Percentiles rank a stretch among this genome's conserved stretches.
These are phyloP conservation scores for Lochmaea crataegi DNA, from an alignment of 2,888 invertebrate species.

Conservation along the genomic window DNA sequence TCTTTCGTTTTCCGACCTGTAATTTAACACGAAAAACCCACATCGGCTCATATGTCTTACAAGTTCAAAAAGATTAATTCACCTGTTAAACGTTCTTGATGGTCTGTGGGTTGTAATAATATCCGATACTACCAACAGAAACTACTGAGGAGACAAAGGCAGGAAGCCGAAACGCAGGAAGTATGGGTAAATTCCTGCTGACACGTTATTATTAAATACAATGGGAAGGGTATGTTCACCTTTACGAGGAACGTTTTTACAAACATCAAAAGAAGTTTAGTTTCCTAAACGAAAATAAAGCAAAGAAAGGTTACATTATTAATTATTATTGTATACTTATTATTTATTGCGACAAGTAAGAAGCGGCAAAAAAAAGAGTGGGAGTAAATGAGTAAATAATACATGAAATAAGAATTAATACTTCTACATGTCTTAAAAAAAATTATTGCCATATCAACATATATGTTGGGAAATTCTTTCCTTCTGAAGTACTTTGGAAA, in stretches of 20 bases:
- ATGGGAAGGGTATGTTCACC: slow-evolving; percentile 24
- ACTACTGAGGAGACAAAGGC: slow-evolving; percentile 28
- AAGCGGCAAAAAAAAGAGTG: no score
- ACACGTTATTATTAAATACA: slow-evolving; percentile 15
- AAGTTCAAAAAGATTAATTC: slow-evolving; percentile 8
- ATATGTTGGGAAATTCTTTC: no score
- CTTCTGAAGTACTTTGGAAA: no score
- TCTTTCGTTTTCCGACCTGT: no score
- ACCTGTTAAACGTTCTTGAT: slow-evolving; percentile 18
- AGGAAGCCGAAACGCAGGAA: slow-evolving; percentile 33
- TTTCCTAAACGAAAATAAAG: not conserved
- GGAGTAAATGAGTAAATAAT: no score
- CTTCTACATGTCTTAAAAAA: no score
- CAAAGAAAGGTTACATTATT: not conserved
- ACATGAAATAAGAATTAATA: no score
- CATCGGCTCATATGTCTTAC: not conserved
- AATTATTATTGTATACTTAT: no score
- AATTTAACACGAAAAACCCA: not conserved
- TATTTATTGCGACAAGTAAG: no score
- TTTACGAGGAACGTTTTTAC: not conserved
- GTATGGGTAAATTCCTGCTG: slow-evolving; percentile 30
- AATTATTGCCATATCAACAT: no score
- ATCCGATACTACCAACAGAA: slow-evolving; percentile 11
- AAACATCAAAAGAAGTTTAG: not conserved
- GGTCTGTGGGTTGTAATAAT: slow-evolving; percentile 11